These are phyloP conservation scores for Scelioninae gen. 1 DNA, from an alignment of 2,888 invertebrate genomes.

Conservation along the genomic window DNA sequence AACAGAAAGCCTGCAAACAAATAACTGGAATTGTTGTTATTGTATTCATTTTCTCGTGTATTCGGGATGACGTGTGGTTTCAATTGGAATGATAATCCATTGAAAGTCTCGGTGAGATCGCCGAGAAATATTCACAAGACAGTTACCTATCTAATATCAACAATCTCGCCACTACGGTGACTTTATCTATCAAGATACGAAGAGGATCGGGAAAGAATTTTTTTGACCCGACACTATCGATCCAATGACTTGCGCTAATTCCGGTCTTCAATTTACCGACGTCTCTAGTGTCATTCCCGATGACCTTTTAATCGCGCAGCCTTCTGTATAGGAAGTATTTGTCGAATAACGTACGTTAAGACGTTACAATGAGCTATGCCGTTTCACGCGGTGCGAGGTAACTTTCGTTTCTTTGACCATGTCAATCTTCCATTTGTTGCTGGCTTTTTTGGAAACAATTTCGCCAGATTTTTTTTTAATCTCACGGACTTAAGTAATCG, in stretches of 20 bases:
- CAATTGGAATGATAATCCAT: constrained; percentile 69
- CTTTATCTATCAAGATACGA: constrained; percentile 67
- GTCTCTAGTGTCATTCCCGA: constrained; percentile 73
- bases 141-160: constrained; percentile 68
- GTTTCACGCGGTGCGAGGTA: too few relatives aligned
- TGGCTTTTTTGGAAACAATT: constrained; percentile 22
- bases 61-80: constrained; percentile 65
- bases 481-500: neutral
- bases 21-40: constrained; percentile 49
- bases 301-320: constrained; percentile 70
- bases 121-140: constrained; percentile 66
- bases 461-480: neutral
- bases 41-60: constrained; percentile 46
- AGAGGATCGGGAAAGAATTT: constrained; percentile 67
- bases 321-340: constrained; percentile 67
- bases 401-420: constrained; percentile 46
- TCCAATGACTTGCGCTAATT: constrained; percentile 72
- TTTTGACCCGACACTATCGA: constrained; percentile 71
- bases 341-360: constrained; percentile 30
- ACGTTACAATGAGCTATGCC: constrained; percentile 38
- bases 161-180: constrained; percentile 67
- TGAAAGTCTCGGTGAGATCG: constrained; percentile 55
- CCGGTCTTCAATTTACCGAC: constrained; percentile 72
- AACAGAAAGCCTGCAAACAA: constrained; percentile 47
- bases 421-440: constrained; percentile 14